Base-by-base conservation (phyloP, 2,797 vertebrate species). In the Platyrinchus mystaceus region DNA sequence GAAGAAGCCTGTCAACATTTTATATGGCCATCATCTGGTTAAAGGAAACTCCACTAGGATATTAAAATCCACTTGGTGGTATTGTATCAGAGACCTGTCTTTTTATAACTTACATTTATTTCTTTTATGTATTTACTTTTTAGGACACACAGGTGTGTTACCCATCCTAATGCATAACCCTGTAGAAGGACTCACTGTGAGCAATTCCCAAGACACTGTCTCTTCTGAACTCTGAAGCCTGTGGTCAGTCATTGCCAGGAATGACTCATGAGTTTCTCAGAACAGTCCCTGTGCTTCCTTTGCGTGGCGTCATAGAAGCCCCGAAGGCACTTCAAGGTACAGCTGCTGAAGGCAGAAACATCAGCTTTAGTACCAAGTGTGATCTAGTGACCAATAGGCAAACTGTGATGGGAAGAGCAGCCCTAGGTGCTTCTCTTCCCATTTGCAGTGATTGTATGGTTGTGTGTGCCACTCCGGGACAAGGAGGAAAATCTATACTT, bases 381-480 rank as follows among this genome's bases (percentile, higher is more conserved):
- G 5, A 55, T 18, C 23, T 47, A 46, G 49, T 13, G 27, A 81
- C 24, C 41, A 49, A 12, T 0, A 8, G 5, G 16, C 27, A 69
- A 64, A 27, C 0, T 14, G 8, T 37, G 17, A 41, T 10, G 1
- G 1, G 30, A 50, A 64, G 23, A 68, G 30, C 58, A 64, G 56
- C 16, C 15, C 9, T 19, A 24, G 17, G 9, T 7, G 1, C 16
- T 63, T 50, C 26, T 86, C 27, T 32, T 73, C 43, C 18, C 5
- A 0, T n/a, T 28, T 58, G 21, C 1, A 0, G 18, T 23, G 7
- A 23, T 10, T 14, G 7, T 24, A 10, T 27, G 47, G 8, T 6
- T 23, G 12, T 1, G 12, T 32, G 30, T 41, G 43, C 22, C 56
- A 5, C 24, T 80, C 34, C 10, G 20, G 18, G 37, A 78, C 12